phyloP scores from a whole-genome alignment of 2,888 invertebrate species.

The Eurois occulta region DNA sequence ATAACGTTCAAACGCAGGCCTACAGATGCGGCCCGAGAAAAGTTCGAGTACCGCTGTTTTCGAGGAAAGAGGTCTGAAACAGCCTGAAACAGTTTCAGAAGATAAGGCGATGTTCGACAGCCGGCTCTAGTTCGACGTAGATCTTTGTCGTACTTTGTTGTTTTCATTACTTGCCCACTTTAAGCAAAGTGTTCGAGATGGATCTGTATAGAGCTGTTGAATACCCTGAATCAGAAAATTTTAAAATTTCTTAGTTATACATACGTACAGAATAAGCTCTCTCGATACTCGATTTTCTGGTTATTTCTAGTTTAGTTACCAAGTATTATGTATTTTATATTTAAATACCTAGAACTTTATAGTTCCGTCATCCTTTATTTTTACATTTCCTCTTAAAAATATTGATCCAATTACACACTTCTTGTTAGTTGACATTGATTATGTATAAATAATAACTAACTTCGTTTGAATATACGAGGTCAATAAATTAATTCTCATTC shows the following conservation, averaged over 20 bases:
- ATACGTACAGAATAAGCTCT: too few relatives aligned
- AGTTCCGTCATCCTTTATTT: neutral
- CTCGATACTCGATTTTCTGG: too few relatives aligned
- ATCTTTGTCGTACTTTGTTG: slow-evolving; percentile 65
- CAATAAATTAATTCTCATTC: slow-evolving; percentile 22
- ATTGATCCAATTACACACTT: neutral
- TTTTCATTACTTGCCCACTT: slow-evolving; percentile 59
- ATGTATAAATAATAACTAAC: neutral
- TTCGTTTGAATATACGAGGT: slow-evolving; percentile 6
- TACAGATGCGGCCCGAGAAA: slow-evolving; percentile 19
- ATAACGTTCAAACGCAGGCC: neutral
- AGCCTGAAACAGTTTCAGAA: slow-evolving; percentile 40
- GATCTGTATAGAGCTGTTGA: slow-evolving; percentile 44
- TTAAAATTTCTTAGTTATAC: neutral
- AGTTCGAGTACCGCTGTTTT: slow-evolving; percentile 38
- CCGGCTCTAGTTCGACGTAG: slow-evolving; percentile 45
- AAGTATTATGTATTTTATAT: neutral
- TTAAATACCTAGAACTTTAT: neutral
- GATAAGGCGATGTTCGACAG: slow-evolving; percentile 60
- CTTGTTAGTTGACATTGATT: slow-evolving; percentile 7
- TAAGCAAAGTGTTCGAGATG: slow-evolving; percentile 33
- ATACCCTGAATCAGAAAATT: neutral
- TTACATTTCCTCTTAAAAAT: neutral
- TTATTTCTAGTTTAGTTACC: too few relatives aligned
- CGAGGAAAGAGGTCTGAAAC: slow-evolving; percentile 33